These are phyloP conservation scores for Tenthredo scrophulariae DNA, from an alignment of 2,888 invertebrate genomes.

Conservation along the genomic window DNA sequence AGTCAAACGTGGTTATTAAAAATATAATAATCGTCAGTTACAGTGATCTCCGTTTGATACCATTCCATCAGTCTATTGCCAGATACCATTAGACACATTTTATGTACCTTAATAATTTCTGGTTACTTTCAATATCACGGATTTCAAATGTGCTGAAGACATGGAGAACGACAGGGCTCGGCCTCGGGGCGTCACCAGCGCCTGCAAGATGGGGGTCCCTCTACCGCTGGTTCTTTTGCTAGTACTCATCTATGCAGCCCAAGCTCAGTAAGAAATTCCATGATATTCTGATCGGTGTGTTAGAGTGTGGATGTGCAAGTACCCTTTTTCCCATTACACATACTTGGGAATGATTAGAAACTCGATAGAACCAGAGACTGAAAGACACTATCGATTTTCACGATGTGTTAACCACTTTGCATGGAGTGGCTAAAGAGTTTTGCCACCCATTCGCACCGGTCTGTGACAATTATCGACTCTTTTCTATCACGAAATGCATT, in stretches of 20 bases:
- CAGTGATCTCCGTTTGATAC: constrained; percentile 25
- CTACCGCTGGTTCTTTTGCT: constrained; percentile 67
- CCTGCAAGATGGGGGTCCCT: constrained; percentile 65
- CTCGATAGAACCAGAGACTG: background rate
- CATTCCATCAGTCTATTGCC: background rate
- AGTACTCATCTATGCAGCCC: constrained; percentile 65
- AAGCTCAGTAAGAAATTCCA: constrained; percentile 73
- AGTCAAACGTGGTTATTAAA: constrained; percentile 42
- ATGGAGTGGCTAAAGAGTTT: background rate
- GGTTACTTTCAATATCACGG: constrained; percentile 20
- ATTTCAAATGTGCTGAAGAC: constrained; percentile 65
- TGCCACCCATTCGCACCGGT: constrained; percentile 19
- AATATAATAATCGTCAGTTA: background rate
- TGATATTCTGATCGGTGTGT: constrained; percentile 54
- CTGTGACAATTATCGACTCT: constrained; percentile 29
- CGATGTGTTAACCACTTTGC: constrained; percentile 15
- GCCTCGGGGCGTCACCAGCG: constrained; percentile 63
- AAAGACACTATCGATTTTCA: background rate
- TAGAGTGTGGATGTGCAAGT: background rate
- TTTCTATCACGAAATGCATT: constrained; percentile 33
- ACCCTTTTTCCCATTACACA: constrained; percentile 15
- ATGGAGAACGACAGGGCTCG: constrained; percentile 60
- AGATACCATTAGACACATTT: background rate
- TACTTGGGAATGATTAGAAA: background rate
- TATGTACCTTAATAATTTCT: background rate